phyloP scores from a whole-genome alignment of 2,113 vertebrate species.

The Beaufortia kweichowensis region DNA sequence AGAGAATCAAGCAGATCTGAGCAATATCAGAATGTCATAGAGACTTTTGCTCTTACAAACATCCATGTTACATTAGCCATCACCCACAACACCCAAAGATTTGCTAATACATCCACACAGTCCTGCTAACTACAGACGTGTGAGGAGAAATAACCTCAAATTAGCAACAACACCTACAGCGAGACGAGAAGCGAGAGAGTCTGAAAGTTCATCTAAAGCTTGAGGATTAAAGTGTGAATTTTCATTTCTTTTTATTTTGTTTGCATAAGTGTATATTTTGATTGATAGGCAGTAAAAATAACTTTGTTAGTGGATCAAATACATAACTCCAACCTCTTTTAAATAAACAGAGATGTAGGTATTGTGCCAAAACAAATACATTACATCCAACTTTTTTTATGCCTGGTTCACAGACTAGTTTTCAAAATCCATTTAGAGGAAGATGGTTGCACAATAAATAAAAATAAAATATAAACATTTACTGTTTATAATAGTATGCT shows the following conservation, averaged over 20 bases:
- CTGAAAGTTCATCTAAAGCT: slow-evolving; percentile 6
- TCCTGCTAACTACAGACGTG: slow-evolving; percentile 53
- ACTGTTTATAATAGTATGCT: background rate
- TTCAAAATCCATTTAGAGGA: background rate
- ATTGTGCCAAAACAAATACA: background rate
- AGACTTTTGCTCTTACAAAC: no score
- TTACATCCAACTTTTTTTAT: background rate
- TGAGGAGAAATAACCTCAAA: slow-evolving; percentile 40
- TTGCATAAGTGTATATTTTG: background rate
- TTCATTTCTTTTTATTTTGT: background rate
- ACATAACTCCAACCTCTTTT: background rate
- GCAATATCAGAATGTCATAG: no score
- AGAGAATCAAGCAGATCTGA: no score
- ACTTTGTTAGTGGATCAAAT: background rate
- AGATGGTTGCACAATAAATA: no score
- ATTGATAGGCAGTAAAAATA: background rate
- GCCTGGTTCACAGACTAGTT: background rate
- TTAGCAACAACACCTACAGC: slow-evolving; percentile 43
- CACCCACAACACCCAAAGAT: no score
- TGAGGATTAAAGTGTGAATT: background rate
- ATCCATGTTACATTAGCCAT: no score
- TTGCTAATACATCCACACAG: slow-evolving; percentile 43
- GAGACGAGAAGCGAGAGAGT: slow-evolving; percentile 1
- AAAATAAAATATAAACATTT: no score
- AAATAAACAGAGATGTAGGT: background rate